phyloP scores from a whole-genome alignment of 2,113 vertebrate genomes.

The Marmota flaviventris region DNA sequence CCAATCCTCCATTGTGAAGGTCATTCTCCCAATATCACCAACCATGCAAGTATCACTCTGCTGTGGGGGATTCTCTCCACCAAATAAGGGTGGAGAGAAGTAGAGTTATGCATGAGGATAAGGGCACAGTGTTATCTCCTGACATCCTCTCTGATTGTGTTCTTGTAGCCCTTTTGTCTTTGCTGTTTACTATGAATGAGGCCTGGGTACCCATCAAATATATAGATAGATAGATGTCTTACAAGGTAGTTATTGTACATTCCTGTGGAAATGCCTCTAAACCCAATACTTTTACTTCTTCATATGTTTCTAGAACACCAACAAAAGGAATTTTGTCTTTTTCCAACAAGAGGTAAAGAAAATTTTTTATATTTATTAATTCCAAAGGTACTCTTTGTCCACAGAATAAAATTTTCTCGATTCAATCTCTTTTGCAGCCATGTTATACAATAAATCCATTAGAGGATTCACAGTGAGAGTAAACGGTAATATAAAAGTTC shows the following conservation, averaged over 20 bases:
- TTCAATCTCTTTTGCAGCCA: not conserved
- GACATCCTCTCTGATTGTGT: not conserved
- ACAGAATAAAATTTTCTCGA: not conserved
- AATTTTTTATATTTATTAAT: not conserved
- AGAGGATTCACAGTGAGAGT: not conserved
- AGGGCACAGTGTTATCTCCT: too few relatives aligned
- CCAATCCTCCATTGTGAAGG: not conserved
- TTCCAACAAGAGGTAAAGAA: not conserved
- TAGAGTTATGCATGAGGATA: not conserved
- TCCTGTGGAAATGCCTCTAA: not conserved
- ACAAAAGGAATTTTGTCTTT: not conserved
- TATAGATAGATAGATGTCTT: too few relatives aligned
- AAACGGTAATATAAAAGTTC: not conserved
- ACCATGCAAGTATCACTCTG: not conserved
- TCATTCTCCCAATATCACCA: not conserved
- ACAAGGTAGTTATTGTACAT: not conserved
- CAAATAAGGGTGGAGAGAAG: not conserved
- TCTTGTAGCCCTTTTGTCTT: not conserved
- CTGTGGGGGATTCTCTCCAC: not conserved
- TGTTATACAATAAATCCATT: not conserved
- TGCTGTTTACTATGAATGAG: not conserved
- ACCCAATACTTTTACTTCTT: not conserved
- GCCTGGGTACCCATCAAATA: not conserved
- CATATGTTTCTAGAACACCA: not conserved
- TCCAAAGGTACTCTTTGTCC: not conserved